Base-by-base conservation (phyloP, 1,140 invertebrate genomes). In the Lasaia peninsularis region DNA sequence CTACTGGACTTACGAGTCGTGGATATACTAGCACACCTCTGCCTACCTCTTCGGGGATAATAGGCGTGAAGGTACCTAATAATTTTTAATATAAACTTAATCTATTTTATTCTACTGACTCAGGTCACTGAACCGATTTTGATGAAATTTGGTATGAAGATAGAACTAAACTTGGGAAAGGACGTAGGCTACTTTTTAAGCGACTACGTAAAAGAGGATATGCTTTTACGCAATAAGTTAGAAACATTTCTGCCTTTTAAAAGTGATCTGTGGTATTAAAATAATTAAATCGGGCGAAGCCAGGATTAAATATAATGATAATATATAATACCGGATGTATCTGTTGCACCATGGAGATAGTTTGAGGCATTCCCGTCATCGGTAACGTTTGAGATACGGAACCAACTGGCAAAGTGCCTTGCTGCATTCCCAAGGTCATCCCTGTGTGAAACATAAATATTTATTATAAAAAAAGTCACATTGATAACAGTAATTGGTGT, bases 291-390 rank as follows among this genome's bases (percentile, higher is more conserved):
- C 37, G 1, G 8, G 37, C 12, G 7, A 40, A 2, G n/a, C n/a
- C 35, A n/a, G 2, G 2, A 10, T 28, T 12, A 31, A 5, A 5
- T 24, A 2, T 1, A 24, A 24, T 24, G 7, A 24, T 0, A 7
- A 24, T 0, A n/a, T 72, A 65, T 81, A n/a, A n/a, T 64, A 89
- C 88, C 33, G 78, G 82, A 63, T 88, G 85, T 56, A 89, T 80
- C 60, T 87, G 88, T 34, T 86, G 86, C 8, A 90, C 84, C 81
- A 90, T 90, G 2, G 85, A 87, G 56, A 89, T 80, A 6, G 82
- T 77, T 49, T 89, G 87, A 5, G 78, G 82, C 63, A 88, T 77
- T 5, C 80, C 78, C 11, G 80, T 58, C 71, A 89, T 79, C 0
- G 82, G 78, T 40, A 89, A 56, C 0, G 80, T 75, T 52, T 89